These are phyloP conservation scores for Bombus superbus DNA, from an alignment of 1,140 invertebrate genomes.

Conservation along the genomic window DNA sequence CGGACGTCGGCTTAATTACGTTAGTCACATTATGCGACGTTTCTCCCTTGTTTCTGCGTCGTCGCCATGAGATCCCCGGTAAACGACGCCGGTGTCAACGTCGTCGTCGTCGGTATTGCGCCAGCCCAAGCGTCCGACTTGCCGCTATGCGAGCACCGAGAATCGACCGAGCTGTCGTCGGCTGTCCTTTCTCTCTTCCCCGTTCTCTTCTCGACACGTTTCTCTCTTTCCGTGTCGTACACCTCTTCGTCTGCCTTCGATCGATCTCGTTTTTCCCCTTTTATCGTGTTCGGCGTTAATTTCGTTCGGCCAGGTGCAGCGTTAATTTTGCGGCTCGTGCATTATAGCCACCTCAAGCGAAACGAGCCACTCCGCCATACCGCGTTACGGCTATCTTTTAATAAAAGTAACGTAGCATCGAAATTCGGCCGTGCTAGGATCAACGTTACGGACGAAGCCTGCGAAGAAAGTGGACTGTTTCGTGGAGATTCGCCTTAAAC, in stretches of 20 bases:
- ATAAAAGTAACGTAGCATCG: background rate
- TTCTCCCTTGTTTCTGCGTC: slow-evolving; percentile 60
- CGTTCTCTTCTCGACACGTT: background rate
- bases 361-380: slow-evolving; percentile 7
- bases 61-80: slow-evolving; percentile 53
- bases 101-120: slow-evolving; percentile 58
- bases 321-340: slow-evolving; percentile 48
- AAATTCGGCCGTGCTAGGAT: background rate
- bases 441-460: background rate
- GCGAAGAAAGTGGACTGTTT: background rate
- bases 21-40: slow-evolving; percentile 67
- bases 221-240: background rate
- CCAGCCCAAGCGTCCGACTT: slow-evolving; percentile 36
- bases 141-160: slow-evolving; percentile 37
- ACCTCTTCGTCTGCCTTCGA: slow-evolving; percentile 27
- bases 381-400: background rate
- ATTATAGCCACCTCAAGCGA: slow-evolving; percentile 10
- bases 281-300: slow-evolving; percentile 60
- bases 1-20: slow-evolving; percentile 59
- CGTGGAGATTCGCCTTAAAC: no score
- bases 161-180: slow-evolving; percentile 51
- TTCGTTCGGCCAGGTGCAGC: slow-evolving; percentile 69
- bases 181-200: background rate
- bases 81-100: slow-evolving; percentile 62
- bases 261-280: slow-evolving; percentile 46